Evolutionary conservation across 1,140 invertebrate species (phyloP).

Genomic region (Formica exsecta): DNA sequence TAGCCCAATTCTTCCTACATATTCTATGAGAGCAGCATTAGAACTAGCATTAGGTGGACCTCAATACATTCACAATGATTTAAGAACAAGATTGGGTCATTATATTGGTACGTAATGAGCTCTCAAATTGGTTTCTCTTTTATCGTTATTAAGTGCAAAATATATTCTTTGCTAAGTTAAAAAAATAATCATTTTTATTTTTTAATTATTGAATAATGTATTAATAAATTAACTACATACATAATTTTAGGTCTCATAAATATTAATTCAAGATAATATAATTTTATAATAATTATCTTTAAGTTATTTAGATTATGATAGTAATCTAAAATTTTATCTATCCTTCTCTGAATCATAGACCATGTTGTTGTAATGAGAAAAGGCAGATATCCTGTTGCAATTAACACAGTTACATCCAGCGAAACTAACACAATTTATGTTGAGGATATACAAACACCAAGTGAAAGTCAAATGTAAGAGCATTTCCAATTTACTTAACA

Average conservation of each 20-base stretch:
- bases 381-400: constrained; percentile 85
- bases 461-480: constrained; percentile 85
- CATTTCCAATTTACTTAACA: constrained; percentile 60
- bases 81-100: constrained; percentile 84
- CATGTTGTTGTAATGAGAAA: constrained; percentile 86
- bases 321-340: constrained; percentile 45
- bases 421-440: constrained; percentile 72
- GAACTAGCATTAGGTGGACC: constrained; percentile 84
- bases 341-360: constrained; percentile 82
- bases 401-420: constrained; percentile 74
- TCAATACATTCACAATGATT: constrained; percentile 83
- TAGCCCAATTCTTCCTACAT: neutral
- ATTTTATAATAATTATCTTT: neutral
- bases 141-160: neutral
- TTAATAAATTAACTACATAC: neutral
- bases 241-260: too few relatives aligned
- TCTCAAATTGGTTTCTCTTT: neutral
- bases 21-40: constrained; percentile 74
- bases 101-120: constrained; percentile 83
- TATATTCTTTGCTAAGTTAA: neutral
- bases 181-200: neutral
- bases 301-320: neutral
- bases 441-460: constrained; percentile 82
- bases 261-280: constrained; percentile 2
- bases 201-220: constrained; percentile 2